These are phyloP conservation scores for Tokudaia tokunoshimensis DNA, from an alignment of 2,797 vertebrate species.

Conservation along the genomic window DNA sequence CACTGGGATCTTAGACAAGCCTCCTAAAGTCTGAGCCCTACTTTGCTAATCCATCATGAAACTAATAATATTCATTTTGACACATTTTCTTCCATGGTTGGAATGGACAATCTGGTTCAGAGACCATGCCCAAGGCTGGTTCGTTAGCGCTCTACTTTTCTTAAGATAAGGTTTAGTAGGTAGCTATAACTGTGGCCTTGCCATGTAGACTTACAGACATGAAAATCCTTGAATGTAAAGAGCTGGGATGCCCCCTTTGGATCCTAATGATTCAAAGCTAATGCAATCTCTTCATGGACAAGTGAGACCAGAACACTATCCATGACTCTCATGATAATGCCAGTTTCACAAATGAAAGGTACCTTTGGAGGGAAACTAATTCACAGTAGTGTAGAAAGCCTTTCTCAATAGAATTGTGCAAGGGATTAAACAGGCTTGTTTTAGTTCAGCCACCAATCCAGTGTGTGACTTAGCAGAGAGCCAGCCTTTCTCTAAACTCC, in stretches of 20 bases:
- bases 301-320: neutral
- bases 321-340: neutral
- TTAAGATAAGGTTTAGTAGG: neutral
- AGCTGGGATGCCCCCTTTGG: neutral
- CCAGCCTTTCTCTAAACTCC: neutral
- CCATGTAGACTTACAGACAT: neutral
- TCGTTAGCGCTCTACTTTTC: neutral
- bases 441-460: neutral
- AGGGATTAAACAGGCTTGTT: neutral
- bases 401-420: neutral
- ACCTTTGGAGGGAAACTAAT: neutral
- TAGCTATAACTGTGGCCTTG: neutral
- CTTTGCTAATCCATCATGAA: neutral
- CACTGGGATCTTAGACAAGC: neutral
- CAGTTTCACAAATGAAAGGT: neutral
- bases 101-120: neutral
- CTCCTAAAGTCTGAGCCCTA: neutral
- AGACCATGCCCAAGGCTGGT: neutral
- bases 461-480: neutral
- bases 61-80: neutral
- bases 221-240: neutral
- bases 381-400: neutral
- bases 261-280: neutral
- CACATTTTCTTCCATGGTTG: neutral
- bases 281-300: neutral